Evolutionary conservation across 2,888 invertebrate genomes (phyloP).

Genomic region (Apotomis turbidana): DNA sequence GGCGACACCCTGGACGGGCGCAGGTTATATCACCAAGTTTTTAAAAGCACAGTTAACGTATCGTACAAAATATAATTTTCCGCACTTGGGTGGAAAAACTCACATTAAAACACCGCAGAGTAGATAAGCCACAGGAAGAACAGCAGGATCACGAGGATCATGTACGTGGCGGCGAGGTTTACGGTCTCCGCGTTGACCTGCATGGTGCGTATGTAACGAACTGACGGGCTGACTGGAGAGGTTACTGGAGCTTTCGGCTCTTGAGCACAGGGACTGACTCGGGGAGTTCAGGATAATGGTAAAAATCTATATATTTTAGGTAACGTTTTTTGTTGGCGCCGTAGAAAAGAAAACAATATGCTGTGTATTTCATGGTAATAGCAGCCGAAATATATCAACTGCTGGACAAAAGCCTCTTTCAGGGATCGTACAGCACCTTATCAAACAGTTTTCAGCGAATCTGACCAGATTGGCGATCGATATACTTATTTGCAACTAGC

Average conservation of each 20-base stretch:
- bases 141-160: conserved; percentile 86
- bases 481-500: too few species aligned
- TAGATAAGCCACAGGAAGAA: conserved; percentile 88
- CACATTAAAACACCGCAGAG: conserved; percentile 79
- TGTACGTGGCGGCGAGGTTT: conserved; percentile 88
- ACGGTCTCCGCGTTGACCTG: conserved; percentile 85
- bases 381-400: too few species aligned
- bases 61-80: too few species aligned
- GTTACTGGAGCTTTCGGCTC: conserved; percentile 55
- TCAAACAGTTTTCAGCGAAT: too few species aligned
- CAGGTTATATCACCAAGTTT: too few species aligned
- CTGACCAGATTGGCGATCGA: too few species aligned
- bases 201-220: conserved; percentile 64
- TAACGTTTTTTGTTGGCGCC: background rate
- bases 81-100: conserved; percentile 6
- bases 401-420: too few species aligned
- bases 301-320: background rate
- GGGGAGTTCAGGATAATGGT: conserved; percentile 9
- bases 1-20: too few species aligned
- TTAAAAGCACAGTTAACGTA: too few species aligned
- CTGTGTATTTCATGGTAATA: too few species aligned
- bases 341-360: too few species aligned
- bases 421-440: too few species aligned
- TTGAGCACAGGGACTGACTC: conserved; percentile 68
- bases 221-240: conserved; percentile 62